phyloP scores from a whole-genome alignment of 64 coral and sea anemone species.

The Montipora cactus region DNA sequence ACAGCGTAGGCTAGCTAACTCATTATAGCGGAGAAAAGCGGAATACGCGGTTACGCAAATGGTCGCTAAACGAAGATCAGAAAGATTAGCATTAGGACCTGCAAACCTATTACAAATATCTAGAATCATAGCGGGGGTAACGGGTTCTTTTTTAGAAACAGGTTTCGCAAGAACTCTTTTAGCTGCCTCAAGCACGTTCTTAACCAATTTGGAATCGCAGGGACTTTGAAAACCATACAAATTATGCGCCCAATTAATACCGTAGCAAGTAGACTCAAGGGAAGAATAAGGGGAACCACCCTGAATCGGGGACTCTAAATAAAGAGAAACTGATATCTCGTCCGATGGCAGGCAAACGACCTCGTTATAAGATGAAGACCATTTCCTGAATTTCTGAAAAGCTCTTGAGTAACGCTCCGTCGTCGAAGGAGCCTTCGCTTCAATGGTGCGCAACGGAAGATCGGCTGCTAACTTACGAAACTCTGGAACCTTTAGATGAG shows the following conservation, averaged over 20 bases:
- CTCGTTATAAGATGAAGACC: constrained; percentile 21
- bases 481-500: constrained; percentile 20
- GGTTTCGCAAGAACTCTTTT: constrained; percentile 51
- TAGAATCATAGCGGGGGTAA: constrained; percentile 25
- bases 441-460: constrained; percentile 24
- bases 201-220: constrained; percentile 48
- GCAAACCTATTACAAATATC: constrained; percentile 22
- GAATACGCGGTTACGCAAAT: constrained; percentile 33
- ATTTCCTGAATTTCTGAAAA: constrained; percentile 52
- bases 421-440: constrained; percentile 48
- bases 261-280: constrained; percentile 56
- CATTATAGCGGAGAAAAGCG: constrained; percentile 60
- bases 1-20: constrained; percentile 4
- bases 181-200: constrained; percentile 30
- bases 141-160: constrained; percentile 39
- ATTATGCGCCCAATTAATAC: constrained; percentile 69
- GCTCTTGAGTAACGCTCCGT: constrained; percentile 56
- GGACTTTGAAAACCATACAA: constrained; percentile 32
- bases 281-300: constrained; percentile 23
- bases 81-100: neutral
- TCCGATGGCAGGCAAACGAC: constrained; percentile 20
- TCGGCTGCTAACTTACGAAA: constrained; percentile 16
- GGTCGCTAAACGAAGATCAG: constrained; percentile 41
- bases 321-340: constrained; percentile 37
- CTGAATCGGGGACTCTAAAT: constrained; percentile 58